Evolutionary conservation across 2,888 invertebrate species (phyloP).

Genomic region (Eupithecia dodoneata): DNA sequence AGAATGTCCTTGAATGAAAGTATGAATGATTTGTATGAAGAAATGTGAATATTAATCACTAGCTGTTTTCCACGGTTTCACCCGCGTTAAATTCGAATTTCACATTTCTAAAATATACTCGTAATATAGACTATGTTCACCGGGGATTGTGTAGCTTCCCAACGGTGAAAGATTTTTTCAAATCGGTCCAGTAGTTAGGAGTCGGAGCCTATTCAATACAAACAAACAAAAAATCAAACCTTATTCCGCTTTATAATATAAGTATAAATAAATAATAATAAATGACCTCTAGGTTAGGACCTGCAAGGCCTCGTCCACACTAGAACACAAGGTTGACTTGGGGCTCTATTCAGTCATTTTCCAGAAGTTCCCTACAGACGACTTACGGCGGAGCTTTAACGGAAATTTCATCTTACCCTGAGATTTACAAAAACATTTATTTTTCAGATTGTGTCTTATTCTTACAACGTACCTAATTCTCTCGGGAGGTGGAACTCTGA

Average conservation of each 20-base stretch:
- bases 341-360: background rate
- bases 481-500: background rate
- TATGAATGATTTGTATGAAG: background rate
- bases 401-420: background rate
- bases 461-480: background rate
- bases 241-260: no score
- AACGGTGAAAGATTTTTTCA: no score
- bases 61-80: no score
- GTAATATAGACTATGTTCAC: no score
- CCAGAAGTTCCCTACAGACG: background rate
- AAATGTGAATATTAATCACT: background rate
- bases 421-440: slow-evolving; percentile 5
- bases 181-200: no score
- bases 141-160: no score
- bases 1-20: no score
- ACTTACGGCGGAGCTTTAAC: background rate
- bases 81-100: no score
- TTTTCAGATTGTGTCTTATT: slow-evolving; percentile 7
- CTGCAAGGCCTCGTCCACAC: background rate
- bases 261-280: no score
- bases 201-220: no score
- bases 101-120: no score
- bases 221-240: no score
- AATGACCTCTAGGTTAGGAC: background rate
- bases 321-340: background rate